Evolutionary conservation across 2,113 vertebrate genomes (phyloP).

Genomic region (Myrmecobius fasciatus): DNA sequence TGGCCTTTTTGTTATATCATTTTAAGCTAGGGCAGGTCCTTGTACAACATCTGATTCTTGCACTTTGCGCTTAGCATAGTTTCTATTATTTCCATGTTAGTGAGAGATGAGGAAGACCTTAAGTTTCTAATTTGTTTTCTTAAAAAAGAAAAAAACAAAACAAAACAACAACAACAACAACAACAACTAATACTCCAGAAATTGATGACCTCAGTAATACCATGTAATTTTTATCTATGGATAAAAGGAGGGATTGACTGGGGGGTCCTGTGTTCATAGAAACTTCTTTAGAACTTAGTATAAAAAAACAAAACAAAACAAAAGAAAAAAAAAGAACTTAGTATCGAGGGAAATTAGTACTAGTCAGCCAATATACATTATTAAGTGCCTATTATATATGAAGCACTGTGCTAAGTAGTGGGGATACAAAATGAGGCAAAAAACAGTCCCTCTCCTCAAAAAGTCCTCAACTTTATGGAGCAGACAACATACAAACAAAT

Average conservation of each 20-base stretch:
- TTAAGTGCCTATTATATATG: too few relatives aligned
- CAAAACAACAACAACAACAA: too few relatives aligned
- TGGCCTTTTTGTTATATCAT: not conserved
- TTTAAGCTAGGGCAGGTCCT: not conserved
- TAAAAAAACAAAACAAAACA: too few relatives aligned
- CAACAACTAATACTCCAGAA: too few relatives aligned
- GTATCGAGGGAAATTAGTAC: not conserved
- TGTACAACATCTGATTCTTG: not conserved
- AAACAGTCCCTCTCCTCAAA: too few relatives aligned
- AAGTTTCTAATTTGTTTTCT: not conserved
- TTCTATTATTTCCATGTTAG: not conserved
- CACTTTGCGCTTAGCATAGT: not conserved
- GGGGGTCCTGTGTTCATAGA: not conserved
- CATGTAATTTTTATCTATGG: not conserved
- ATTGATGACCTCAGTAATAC: too few relatives aligned
- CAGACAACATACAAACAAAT: too few relatives aligned
- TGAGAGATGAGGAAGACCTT: not conserved
- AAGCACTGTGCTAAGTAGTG: too few relatives aligned
- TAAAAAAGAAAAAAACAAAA: not conserved
- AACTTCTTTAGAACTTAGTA: conserved; percentile 10
- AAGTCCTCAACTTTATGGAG: too few relatives aligned
- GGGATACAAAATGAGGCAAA: too few relatives aligned
- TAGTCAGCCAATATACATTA: too few relatives aligned
- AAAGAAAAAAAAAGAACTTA: too few relatives aligned
- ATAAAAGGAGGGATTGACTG: not conserved